Conservation (phyloP, 2,113 vertebrate genomes). For the Anhinga anhinga region DNA sequence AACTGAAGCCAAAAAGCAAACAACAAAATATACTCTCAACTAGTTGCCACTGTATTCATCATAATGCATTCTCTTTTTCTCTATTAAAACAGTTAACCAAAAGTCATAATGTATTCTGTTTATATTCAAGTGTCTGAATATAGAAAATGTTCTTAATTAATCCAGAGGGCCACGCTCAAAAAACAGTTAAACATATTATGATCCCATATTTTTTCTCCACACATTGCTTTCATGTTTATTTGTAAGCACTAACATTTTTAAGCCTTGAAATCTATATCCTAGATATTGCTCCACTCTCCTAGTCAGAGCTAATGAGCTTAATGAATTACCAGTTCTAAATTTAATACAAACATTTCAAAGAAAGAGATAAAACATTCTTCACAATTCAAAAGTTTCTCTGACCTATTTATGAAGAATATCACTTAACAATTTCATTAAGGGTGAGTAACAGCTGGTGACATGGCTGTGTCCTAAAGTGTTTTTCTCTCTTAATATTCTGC, state of each 20-base stretch:
- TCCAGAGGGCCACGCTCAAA: slow-evolving; percentile 47
- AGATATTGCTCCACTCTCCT: slow-evolving; percentile 46
- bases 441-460: slow-evolving; percentile 77
- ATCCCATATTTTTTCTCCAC: slow-evolving; percentile 45
- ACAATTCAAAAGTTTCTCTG: slow-evolving; percentile 70
- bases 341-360: slow-evolving; percentile 65
- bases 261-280: slow-evolving; percentile 60
- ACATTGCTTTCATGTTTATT: slow-evolving; percentile 66
- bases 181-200: slow-evolving; percentile 57
- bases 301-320: slow-evolving; percentile 63
- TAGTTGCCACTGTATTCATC: slow-evolving; percentile 11
- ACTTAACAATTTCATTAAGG: slow-evolving; percentile 75
- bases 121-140: slow-evolving; percentile 55
- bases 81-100: slow-evolving; percentile 40
- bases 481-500: slow-evolving; percentile 74
- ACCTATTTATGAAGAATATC: slow-evolving; percentile 74
- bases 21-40: neutral
- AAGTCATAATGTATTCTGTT: slow-evolving; percentile 56
- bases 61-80: slow-evolving; percentile 33
- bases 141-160: slow-evolving; percentile 64
- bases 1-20: neutral
- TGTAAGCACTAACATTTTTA: slow-evolving; percentile 49
- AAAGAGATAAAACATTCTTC: slow-evolving; percentile 63
- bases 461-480: slow-evolving; percentile 70
- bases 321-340: slow-evolving; percentile 64